These are phyloP conservation scores for Eulemur albifrons DNA, from an alignment of 2,797 vertebrate species.

Conservation along the genomic window DNA sequence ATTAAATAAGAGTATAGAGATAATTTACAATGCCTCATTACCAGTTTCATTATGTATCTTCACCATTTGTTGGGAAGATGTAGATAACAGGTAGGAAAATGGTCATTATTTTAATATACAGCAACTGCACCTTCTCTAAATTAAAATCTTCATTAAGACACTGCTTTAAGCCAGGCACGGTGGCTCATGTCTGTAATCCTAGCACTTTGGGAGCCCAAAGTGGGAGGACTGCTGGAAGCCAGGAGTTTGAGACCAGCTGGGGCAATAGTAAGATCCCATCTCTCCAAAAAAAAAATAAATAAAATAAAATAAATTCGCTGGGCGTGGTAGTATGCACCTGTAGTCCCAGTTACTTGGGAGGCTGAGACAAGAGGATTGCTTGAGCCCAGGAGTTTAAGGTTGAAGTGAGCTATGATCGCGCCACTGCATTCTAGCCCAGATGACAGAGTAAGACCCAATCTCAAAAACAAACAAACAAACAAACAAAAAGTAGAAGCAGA, in stretches of 20 bases:
- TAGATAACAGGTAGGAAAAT: background rate
- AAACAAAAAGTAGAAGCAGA: background rate
- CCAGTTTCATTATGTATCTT: background rate
- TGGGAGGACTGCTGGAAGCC: background rate
- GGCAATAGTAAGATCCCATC: background rate
- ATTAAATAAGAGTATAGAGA: background rate
- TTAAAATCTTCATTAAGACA: background rate
- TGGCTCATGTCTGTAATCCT: background rate
- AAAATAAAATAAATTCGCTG: background rate
- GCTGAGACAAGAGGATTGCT: background rate
- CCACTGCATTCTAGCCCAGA: background rate
- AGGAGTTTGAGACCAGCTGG: background rate
- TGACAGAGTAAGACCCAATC: background rate
- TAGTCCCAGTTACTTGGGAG: background rate
- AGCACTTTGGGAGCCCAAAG: background rate
- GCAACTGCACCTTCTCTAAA: background rate
- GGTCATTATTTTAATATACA: background rate
- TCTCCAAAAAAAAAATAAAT: background rate
- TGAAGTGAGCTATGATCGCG: background rate
- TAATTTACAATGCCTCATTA: background rate
- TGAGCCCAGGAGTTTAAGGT: background rate
- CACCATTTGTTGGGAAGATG: background rate
- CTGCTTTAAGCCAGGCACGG: background rate
- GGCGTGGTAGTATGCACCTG: background rate
- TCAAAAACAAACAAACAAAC: background rate